Evolutionary conservation across 2,888 invertebrate genomes (phyloP).

Genomic region (Smittia sp.): DNA sequence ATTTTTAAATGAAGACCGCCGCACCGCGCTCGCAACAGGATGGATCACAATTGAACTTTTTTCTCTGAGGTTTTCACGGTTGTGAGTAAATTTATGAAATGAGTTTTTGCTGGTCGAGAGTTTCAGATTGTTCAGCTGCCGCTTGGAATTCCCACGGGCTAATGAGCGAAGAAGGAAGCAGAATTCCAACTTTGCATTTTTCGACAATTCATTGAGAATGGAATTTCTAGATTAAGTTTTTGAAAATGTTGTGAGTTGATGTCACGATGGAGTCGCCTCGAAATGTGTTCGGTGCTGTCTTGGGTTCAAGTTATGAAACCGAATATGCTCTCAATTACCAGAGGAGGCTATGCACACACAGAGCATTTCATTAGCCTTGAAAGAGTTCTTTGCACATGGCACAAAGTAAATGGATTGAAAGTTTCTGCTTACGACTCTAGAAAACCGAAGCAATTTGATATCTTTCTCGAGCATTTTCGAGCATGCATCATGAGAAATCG

Average conservation of each 20-base stretch:
- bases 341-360: not conserved
- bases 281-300: no score
- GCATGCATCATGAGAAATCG: constrained; percentile 4
- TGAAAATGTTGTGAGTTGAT: not conserved
- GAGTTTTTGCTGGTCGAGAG: not conserved
- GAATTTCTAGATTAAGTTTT: not conserved
- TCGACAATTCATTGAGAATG: not conserved
- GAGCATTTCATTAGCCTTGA: not conserved
- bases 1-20: constrained; percentile 11
- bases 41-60: constrained; percentile 17
- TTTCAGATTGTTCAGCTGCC: not conserved
- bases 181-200: not conserved
- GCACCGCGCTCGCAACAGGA: not conserved
- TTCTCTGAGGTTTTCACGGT: not conserved
- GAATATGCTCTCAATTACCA: constrained; percentile 6
- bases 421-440: not conserved
- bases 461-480: not conserved
- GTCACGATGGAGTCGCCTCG: constrained; percentile 24
- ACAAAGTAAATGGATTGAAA: constrained; percentile 3
- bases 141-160: constrained; percentile 5
- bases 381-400: constrained; percentile 12
- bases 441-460: not conserved
- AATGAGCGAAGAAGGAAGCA: not conserved
- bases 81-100: constrained; percentile 10
- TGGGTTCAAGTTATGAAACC: constrained; percentile 3